These are phyloP conservation scores for Calameuta filiformis DNA, from an alignment of 2,888 invertebrate species.

Conservation along the genomic window DNA sequence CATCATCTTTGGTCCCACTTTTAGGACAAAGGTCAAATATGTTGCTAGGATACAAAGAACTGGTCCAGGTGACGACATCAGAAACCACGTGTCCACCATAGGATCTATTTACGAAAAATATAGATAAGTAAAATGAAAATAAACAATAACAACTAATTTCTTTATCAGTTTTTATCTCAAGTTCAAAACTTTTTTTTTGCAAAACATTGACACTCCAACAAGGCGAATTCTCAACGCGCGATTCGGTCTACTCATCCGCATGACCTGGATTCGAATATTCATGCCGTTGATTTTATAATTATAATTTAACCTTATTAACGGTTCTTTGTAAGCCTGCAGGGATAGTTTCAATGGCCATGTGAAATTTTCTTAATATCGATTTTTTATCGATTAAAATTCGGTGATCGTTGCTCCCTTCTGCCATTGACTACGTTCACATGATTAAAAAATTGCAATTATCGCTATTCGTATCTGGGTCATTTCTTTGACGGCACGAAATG, in stretches of 20 bases:
- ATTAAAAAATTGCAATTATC: not conserved
- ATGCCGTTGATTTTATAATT: not conserved
- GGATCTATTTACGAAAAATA: constrained; percentile 70
- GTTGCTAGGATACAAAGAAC: constrained; percentile 73
- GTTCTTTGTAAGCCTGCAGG: not conserved
- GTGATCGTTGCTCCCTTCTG: too few species aligned
- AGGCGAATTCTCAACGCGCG: not conserved
- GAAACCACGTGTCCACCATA: constrained; percentile 79
- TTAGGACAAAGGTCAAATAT: constrained; percentile 80
- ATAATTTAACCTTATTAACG: not conserved
- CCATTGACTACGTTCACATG: not conserved
- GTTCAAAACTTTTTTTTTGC: not conserved
- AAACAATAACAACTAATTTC: not conserved
- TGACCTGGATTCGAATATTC: not conserved
- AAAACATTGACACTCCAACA: not conserved
- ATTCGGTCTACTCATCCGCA: not conserved
- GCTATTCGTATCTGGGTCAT: not conserved
- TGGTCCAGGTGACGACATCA: constrained; percentile 82
- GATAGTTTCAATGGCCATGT: not conserved
- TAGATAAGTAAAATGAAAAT: not conserved
- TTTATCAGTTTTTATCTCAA: not conserved
- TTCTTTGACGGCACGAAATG: not conserved
- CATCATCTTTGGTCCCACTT: constrained; percentile 82
- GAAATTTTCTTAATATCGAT: not conserved
- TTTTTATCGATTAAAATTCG: not conserved